Evolutionary conservation across 1,140 invertebrate genomes (phyloP).

Genomic region (Euglossa dilemma): DNA sequence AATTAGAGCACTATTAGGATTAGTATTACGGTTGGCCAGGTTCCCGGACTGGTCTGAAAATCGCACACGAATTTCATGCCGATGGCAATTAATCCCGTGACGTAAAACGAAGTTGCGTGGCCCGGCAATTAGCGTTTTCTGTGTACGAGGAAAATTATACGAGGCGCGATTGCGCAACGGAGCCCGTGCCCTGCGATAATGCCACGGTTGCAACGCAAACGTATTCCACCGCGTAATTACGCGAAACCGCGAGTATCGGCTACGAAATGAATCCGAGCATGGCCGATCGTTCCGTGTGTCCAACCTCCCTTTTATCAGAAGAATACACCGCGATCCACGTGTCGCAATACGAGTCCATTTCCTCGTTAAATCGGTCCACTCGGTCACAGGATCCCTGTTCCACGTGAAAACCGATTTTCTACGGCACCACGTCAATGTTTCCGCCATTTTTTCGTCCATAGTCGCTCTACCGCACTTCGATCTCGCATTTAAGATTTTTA

Average conservation of each 20-base stretch:
- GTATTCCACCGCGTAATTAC: not conserved
- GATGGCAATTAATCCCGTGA: not conserved
- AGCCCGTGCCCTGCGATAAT: not conserved
- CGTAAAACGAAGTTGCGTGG: not conserved
- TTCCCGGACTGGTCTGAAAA: not conserved
- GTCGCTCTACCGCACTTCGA: no score
- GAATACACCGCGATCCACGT: no score
- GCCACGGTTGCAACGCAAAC: not conserved
- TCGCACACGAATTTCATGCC: no score
- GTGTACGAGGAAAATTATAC: slow-evolving; percentile 6
- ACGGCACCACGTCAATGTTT: no score
- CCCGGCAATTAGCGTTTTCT: not conserved
- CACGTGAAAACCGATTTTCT: not conserved
- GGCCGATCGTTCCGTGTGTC: not conserved
- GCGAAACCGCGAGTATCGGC: not conserved
- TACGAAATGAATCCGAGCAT: not conserved
- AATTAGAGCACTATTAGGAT: no score
- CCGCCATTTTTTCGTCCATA: no score
- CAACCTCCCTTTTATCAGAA: not conserved
- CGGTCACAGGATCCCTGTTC: no score
- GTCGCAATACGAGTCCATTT: no score
- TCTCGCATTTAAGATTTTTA: no score
- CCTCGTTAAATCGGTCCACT: not conserved
- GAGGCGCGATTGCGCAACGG: not conserved
- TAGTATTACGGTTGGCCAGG: no score